Conservation (phyloP, 2,797 vertebrate genomes). For the Sphaeramia orbicularis region DNA sequence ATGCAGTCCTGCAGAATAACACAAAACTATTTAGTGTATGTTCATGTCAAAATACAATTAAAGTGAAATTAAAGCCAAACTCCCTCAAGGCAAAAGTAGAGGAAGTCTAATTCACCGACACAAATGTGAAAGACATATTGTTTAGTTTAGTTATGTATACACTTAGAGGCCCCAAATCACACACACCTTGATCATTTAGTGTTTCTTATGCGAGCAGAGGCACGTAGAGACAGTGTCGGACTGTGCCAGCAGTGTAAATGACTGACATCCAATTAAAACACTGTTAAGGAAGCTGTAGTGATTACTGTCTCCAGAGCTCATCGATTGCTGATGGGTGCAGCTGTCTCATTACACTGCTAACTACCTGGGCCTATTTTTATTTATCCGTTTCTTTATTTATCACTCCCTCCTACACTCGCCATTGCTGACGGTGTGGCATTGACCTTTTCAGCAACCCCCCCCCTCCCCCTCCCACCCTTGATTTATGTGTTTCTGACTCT, state of each 20-base stretch:
- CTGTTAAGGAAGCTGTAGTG: slow-evolving; percentile 73
- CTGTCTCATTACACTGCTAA: slow-evolving; percentile 76
- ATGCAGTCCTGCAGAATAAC: too few species aligned
- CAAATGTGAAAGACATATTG: slow-evolving; percentile 43
- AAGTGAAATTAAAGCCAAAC: too few species aligned
- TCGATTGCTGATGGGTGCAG: slow-evolving; percentile 70
- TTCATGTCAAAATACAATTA: too few species aligned
- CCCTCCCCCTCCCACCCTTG: slow-evolving; percentile 21
- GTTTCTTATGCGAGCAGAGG: slow-evolving; percentile 5
- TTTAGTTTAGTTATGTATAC: slow-evolving; percentile 54
- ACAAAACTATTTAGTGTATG: too few species aligned
- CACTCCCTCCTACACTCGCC: slow-evolving; percentile 31
- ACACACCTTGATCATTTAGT: slow-evolving; percentile 32
- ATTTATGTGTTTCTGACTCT: slow-evolving; percentile 11
- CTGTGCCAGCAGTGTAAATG: slow-evolving; percentile 54
- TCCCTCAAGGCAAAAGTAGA: too few species aligned
- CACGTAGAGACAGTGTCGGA: slow-evolving; percentile 4
- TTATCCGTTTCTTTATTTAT: slow-evolving; percentile 76
- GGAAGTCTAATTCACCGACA: not conserved
- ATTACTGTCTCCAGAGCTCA: slow-evolving; percentile 71
- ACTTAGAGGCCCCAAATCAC: not conserved
- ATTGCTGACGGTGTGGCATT: slow-evolving; percentile 44
- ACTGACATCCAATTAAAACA: slow-evolving; percentile 75
- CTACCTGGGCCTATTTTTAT: slow-evolving; percentile 74
- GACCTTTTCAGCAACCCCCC: slow-evolving; percentile 55